A percentile compares a stretch with the other conserved stretches of the same genome.
Conservation (phyloP, 2,797 vertebrate species). For the Aeoliscus strigatus region DNA sequence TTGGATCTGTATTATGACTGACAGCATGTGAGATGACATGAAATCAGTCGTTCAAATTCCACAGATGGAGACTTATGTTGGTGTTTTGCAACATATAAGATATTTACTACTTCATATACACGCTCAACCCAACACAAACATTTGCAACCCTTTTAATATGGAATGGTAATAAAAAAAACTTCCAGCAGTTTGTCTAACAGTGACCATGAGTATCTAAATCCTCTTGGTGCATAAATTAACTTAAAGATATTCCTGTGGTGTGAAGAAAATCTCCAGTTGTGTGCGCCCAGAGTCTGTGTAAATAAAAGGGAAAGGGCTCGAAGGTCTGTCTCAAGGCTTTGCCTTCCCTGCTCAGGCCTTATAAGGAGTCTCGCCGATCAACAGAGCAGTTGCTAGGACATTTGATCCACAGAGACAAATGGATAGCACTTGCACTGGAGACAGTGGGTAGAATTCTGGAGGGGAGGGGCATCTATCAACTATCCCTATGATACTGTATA, state of each 20-base stretch:
- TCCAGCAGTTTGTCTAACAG: conserved; percentile 17
- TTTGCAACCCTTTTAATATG: conserved; percentile 24
- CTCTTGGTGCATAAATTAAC: not conserved
- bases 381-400: conserved; percentile 58
- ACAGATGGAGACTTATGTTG: too few relatives aligned
- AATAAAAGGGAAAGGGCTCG: conserved; percentile 65
- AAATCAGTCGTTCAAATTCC: conserved; percentile 27
- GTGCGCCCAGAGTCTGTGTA: conserved; percentile 59
- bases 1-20: conserved; percentile 34
- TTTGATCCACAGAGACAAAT: conserved; percentile 74
- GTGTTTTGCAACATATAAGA: conserved; percentile 29
- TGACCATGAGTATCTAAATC: conserved; percentile 20
- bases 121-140: conserved; percentile 24
- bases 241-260: conserved; percentile 33
- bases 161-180: conserved; percentile 28
- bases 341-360: conserved; percentile 65
- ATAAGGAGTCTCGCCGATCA: conserved; percentile 71
- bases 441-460: conserved; percentile 45
- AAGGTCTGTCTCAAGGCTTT: conserved; percentile 58
- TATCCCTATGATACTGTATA: conserved; percentile 39
- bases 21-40: conserved; percentile 32
- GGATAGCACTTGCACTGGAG: conserved; percentile 65
- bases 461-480: conserved; percentile 46
- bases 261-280: conserved; percentile 43
- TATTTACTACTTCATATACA: conserved; percentile 11